Conservation (phyloP, 2,888 invertebrate genomes). For the Tubulanus polymorphus region DNA sequence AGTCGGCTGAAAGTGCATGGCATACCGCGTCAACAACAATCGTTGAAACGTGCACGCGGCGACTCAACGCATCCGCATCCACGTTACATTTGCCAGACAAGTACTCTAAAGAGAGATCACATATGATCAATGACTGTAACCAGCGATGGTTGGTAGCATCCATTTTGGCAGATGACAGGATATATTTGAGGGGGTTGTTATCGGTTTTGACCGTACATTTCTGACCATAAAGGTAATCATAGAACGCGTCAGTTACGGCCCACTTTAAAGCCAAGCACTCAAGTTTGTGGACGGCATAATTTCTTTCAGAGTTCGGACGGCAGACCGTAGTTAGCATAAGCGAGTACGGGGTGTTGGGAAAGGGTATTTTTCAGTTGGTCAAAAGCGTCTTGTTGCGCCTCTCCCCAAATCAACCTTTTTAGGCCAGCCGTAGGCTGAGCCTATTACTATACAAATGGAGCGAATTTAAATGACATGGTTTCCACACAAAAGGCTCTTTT, state of each 20-base stretch:
- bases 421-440: too few species aligned
- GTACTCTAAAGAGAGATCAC: slow-evolving; percentile 5
- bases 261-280: slow-evolving; percentile 1
- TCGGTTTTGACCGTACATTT: too few species aligned
- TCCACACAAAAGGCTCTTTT: too few species aligned
- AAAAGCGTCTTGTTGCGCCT: slow-evolving; percentile 6
- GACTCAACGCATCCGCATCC: slow-evolving; percentile 10
- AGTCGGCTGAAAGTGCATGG: too few species aligned
- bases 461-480: too few species aligned
- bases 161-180: slow-evolving; percentile 20
- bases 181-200: too few species aligned
- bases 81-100: slow-evolving; percentile 2
- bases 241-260: slow-evolving; percentile 4
- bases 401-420: too few species aligned
- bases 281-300: slow-evolving; percentile 3
- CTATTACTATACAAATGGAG: too few species aligned
- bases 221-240: too few species aligned
- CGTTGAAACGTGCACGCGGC: too few species aligned
- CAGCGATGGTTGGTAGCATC: slow-evolving; percentile 9
- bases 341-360: slow-evolving; percentile 7
- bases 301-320: slow-evolving; percentile 10
- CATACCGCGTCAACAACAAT: too few species aligned
- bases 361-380: slow-evolving; percentile 5
- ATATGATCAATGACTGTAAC: slow-evolving; percentile 3
- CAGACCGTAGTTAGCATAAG: slow-evolving; percentile 3